A percentile compares a stretch with the other conserved stretches of the same genome.
phyloP scores from a whole-genome alignment of 2,113 vertebrate genomes.

The Xenotilapia longispinis region DNA sequence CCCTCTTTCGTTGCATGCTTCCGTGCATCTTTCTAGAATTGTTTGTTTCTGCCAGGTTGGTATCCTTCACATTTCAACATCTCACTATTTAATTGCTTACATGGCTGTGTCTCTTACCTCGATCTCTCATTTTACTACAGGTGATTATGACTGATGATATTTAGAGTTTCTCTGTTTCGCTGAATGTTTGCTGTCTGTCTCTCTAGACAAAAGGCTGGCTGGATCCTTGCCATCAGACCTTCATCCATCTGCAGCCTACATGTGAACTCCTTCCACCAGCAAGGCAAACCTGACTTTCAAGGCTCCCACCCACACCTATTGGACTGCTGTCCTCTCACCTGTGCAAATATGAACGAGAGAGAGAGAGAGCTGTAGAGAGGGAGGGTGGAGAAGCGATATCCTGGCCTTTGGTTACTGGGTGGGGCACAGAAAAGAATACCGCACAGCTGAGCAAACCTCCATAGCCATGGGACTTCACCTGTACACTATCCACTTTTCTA shows the following conservation, averaged over 20 bases:
- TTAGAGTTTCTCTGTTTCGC: conserved; percentile 8
- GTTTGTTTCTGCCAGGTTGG: neutral
- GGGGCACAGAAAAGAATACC: conserved; percentile 67
- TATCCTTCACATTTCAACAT: neutral
- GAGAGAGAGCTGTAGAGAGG: neutral
- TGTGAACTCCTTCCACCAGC: conserved; percentile 50
- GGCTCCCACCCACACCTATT: conserved; percentile 61
- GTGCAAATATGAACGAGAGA: conserved; percentile 58
- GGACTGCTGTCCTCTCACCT: conserved; percentile 62
- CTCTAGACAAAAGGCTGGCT: conserved; percentile 45
- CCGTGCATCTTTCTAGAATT: neutral
- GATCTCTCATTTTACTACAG: neutral
- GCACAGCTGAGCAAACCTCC: conserved; percentile 77
- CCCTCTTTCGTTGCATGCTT: neutral
- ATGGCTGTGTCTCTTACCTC: neutral
- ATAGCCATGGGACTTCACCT: conserved; percentile 67
- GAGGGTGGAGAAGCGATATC: conserved; percentile 42
- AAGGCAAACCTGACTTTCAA: conserved; percentile 73
- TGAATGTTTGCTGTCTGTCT: conserved; percentile 57
- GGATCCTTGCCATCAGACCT: conserved; percentile 26
- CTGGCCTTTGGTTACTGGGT: conserved; percentile 65
- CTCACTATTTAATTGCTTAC: neutral
- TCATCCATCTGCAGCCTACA: conserved; percentile 37
- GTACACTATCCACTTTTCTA: conserved; percentile 51
- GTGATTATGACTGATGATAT: conserved; percentile 7